Evolutionary conservation across 2,888 invertebrate species (phyloP), one percentile per base, ranked within the genome.

Genomic region (Crepidodera aurea): DNA sequence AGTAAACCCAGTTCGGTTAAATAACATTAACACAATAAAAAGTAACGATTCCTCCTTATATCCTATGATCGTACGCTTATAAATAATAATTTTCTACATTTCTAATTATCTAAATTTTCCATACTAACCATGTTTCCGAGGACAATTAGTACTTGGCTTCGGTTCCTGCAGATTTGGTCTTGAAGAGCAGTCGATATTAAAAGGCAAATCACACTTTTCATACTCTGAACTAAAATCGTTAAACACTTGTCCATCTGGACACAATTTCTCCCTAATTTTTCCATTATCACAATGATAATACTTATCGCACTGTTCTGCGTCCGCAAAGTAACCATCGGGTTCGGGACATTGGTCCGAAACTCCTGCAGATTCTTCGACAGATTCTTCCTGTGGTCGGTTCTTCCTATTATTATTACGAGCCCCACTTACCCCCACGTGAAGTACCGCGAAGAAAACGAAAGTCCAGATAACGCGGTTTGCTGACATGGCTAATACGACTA

Each of bases 191-290:
- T 94, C 94, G 62, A 94, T 88, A 74, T 93, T 93, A 80, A 91
- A 92, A 0, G 93, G 93, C 67, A 93, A 82, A 79, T 94, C 94
- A 73, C 94, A 94, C 77, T 94, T 94, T 79, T 94, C 94, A 60
- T 92, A 89, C 61, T 87, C 87, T 1, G 88, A 84, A 70, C 90
- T 90, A 81, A 88, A 93, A 81, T 93, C 94, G 72, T 94, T 93
- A 83, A 94, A 94, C 51, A 94, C 93, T 85, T 93, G 88, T 16
- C 94, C 94, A 77, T 95, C 94, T 0, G 93, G 91, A 69, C 94
- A 95, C 1, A 94, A 83, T 77, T 90, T 92, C 75, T 91, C 92
- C 1, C 87, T 90, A 56, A 89, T 86, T 70, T 84, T 85, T 18
- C 92, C 92, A 63, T 90, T 88, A 57, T 87, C 87, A 82, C 94